These are phyloP conservation scores for Hyperopisus bebe DNA, from an alignment of 2,113 vertebrate species.

Conservation along the genomic window DNA sequence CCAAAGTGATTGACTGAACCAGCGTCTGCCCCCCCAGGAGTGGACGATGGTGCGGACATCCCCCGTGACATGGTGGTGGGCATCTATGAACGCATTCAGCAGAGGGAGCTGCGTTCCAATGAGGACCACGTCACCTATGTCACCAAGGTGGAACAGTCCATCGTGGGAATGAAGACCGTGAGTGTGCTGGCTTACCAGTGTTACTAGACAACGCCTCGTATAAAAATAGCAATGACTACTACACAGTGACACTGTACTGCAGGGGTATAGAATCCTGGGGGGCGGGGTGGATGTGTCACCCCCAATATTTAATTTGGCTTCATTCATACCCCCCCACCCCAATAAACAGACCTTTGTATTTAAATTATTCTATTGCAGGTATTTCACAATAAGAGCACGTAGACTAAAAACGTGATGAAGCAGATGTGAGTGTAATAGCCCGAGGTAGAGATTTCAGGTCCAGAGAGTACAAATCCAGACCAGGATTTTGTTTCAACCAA, in stretches of 20 bases:
- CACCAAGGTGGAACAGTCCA: slow-evolving; percentile 96
- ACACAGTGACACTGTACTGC: background rate
- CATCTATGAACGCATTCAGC: slow-evolving; percentile 96
- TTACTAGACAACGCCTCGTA: background rate
- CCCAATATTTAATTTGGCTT: background rate
- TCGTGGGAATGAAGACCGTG: slow-evolving; percentile 95
- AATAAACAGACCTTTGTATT: background rate
- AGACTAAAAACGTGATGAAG: background rate
- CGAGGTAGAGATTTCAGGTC: background rate
- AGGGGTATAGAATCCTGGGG: background rate
- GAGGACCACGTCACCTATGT: slow-evolving; percentile 97
- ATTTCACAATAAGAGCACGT: background rate
- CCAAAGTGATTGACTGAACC: background rate
- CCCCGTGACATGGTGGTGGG: slow-evolving; percentile 92
- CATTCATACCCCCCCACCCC: background rate
- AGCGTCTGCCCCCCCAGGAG: slow-evolving; percentile 59
- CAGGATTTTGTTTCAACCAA: no score
- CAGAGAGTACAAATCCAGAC: no score
- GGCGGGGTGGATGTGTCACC: background rate
- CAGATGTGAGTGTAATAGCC: background rate
- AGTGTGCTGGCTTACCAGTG: slow-evolving; percentile 43
- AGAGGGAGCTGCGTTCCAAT: slow-evolving; percentile 91
- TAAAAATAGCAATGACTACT: background rate
- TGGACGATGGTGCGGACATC: slow-evolving; percentile 95
- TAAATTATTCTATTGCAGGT: background rate